Base-by-base conservation (phyloP, 2,888 invertebrate species). In the Thera obeliscata region DNA sequence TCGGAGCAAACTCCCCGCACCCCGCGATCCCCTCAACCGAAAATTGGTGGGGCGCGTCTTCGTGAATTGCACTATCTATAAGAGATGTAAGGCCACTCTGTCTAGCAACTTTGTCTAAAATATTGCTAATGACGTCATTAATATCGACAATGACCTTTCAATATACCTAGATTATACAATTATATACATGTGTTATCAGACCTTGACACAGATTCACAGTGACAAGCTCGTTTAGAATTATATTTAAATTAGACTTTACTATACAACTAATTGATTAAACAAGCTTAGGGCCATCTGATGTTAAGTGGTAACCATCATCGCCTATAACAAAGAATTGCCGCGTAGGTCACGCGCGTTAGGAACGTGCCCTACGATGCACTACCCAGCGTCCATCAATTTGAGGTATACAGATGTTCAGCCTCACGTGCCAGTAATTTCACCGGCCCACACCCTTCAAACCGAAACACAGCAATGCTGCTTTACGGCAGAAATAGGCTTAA, bases 71-170 rank as follows among this genome's bases (percentile, higher is more conserved):
- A 22, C 22, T 22, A 22, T 22, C 22, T 1, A 22, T 22, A 22
- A 22, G 22, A 22, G 22, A 22, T 22, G 22, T 22, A 22, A 22
- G 22, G 22, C 22, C 22, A 22, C 22, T 22, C 22, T 22, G 22
- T 22, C 22, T 22, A 36, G 11, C 11, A 56, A 35, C 35, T 11
- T 41, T 41, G 41, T 54, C 35, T 54, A 55, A 38, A n/a, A 11
- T 8, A n/a, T 22, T 41, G 5, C 41, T 4, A 41, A 41, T 46
- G 58, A 58, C 58, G 55, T 65, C 56, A 56, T 50, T 22, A 11
- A 55, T 59, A 55, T 22, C 46, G 64, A 41, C 59, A 65, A 65
- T 65, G 64, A 60, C 64, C 64, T 65, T 65, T 65, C 38, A 12
- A 46, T 22, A 43, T 33, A 48, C 35, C 43, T 48, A 63, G 57